Evolutionary conservation across 1,140 invertebrate species (phyloP).

Genomic region (Bombus consobrinus): DNA sequence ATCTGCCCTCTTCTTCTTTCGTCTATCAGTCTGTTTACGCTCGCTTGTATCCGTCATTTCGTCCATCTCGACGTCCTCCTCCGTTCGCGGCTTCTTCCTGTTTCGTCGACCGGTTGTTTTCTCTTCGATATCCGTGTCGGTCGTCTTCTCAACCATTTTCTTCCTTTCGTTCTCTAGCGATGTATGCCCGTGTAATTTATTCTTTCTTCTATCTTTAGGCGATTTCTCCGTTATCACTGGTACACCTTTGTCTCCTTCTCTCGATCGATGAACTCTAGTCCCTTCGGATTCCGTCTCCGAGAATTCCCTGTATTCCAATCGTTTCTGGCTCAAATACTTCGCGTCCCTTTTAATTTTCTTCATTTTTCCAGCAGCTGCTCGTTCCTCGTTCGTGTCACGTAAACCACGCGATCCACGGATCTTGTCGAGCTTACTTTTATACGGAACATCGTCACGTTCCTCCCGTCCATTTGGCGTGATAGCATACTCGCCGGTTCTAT

Average conservation of each 20-base stretch:
- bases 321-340: constrained; percentile 2
- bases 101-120: neutral
- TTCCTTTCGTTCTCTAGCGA: neutral
- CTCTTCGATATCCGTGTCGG: constrained; percentile 8
- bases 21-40: constrained; percentile 1
- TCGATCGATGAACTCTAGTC: neutral
- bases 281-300: neutral
- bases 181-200: neutral
- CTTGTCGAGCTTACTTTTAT: constrained; percentile 16
- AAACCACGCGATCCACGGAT: constrained; percentile 31
- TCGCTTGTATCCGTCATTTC: constrained; percentile 8
- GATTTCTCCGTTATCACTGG: neutral
- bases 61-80: neutral
- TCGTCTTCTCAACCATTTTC: neutral
- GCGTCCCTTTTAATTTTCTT: constrained; percentile 42
- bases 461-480: constrained; percentile 36
- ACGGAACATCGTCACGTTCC: constrained; percentile 53
- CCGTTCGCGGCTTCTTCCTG: neutral
- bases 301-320: neutral
- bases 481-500: constrained; percentile 12
- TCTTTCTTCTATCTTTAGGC: neutral
- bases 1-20: constrained; percentile 32
- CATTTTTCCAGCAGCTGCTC: constrained; percentile 37
- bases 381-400: constrained; percentile 48
- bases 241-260: neutral